Evolutionary conservation across 2,888 invertebrate species (phyloP).

Genomic region (Sabellastarte sp.): DNA sequence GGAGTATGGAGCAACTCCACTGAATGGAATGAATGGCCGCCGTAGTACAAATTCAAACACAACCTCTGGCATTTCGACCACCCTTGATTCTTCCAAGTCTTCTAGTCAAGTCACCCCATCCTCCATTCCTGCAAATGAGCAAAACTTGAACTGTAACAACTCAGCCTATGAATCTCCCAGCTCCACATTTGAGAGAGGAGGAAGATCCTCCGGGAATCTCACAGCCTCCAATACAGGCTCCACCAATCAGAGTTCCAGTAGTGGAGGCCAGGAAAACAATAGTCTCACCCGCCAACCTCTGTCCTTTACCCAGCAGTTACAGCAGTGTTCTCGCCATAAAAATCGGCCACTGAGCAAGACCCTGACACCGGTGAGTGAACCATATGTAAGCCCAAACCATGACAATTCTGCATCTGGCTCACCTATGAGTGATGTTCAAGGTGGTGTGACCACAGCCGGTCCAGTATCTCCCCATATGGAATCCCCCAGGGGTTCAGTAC

Average conservation of each 20-base stretch:
- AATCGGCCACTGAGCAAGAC: conserved; percentile 69
- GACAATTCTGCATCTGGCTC: conserved; percentile 75
- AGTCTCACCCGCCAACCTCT: conserved; percentile 49
- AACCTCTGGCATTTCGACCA: conserved; percentile 20
- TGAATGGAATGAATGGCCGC: background rate
- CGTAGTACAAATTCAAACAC: background rate
- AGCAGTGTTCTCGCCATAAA: conserved; percentile 65
- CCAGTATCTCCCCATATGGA: background rate
- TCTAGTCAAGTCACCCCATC: conserved; percentile 5
- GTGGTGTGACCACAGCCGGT: background rate
- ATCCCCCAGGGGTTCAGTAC: background rate
- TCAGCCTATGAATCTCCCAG: background rate
- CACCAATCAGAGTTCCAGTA: conserved; percentile 55
- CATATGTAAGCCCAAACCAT: conserved; percentile 62
- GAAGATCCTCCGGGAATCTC: conserved; percentile 68
- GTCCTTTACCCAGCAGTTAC: conserved; percentile 90
- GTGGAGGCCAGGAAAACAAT: conserved; percentile 1
- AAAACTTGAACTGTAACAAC: background rate
- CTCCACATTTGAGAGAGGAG: background rate
- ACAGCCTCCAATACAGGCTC: conserved; percentile 67
- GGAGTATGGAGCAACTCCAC: conserved; percentile 66
- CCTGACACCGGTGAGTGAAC: conserved; percentile 66
- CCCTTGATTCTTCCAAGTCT: background rate
- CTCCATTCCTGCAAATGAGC: background rate
- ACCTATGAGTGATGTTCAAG: conserved; percentile 62